Conservation (phyloP, 2,888 invertebrate genomes). For the Cepaea hortensis region DNA sequence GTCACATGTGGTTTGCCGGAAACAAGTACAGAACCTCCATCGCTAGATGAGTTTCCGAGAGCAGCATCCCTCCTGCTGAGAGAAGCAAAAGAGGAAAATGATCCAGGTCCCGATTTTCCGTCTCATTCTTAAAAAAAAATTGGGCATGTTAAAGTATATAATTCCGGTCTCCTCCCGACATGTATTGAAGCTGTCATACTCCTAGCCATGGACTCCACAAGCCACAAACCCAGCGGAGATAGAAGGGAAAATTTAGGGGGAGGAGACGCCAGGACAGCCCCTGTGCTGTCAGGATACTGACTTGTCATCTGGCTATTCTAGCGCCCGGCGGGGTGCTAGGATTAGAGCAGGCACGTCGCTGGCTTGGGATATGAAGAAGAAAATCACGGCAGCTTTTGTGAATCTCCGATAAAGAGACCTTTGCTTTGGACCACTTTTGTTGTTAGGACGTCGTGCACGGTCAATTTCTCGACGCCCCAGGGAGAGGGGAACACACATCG, state of each 20-base stretch:
- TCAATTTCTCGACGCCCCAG: conserved; percentile 36
- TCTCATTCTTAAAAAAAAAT: neutral
- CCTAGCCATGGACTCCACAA: neutral
- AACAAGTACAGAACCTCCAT: conserved; percentile 29
- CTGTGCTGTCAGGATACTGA: conserved; percentile 27
- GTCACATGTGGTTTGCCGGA: conserved; percentile 25
- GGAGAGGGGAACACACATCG: conserved; percentile 21
- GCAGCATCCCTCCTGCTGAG: conserved; percentile 37
- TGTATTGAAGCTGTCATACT: conserved; percentile 34
- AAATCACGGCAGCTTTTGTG: conserved; percentile 36
- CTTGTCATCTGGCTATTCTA: conserved; percentile 35
- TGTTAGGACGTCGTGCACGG: conserved; percentile 25
- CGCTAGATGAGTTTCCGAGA: conserved; percentile 35
- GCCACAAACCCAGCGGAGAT: conserved; percentile 5
- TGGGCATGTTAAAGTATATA: conserved; percentile 29
- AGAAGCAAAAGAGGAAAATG: conserved; percentile 40
- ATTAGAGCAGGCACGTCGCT: conserved; percentile 33
- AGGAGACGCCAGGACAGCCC: conserved; percentile 33
- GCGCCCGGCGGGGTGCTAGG: conserved; percentile 18
- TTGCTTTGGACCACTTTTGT: neutral
- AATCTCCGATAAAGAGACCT: neutral
- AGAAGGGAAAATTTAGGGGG: conserved; percentile 37
- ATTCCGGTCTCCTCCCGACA: neutral
- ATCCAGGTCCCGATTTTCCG: conserved; percentile 36
- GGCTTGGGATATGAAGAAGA: neutral